Conservation (phyloP, 2,113 vertebrate species). For the Myotis lucifugus region DNA sequence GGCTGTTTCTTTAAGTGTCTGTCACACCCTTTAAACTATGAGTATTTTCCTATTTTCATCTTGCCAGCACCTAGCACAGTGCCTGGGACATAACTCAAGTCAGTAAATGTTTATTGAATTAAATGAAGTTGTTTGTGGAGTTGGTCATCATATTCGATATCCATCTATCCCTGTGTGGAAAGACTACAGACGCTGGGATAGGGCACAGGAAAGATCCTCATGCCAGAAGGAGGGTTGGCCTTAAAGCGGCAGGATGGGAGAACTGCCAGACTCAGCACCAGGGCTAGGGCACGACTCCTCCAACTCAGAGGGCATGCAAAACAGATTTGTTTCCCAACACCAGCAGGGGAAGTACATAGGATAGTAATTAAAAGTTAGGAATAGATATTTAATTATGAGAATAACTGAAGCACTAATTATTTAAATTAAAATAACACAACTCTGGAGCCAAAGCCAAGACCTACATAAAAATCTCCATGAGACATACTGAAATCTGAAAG, state of each 20-base stretch:
- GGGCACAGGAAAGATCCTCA: conserved; percentile 14
- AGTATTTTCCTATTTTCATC: conserved; percentile 58
- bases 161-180: neutral
- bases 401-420: neutral
- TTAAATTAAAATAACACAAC: conserved; percentile 26
- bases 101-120: conserved; percentile 63
- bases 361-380: neutral
- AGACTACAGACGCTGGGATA: neutral
- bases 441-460: neutral
- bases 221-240: neutral
- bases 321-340: neutral
- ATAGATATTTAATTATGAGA: neutral
- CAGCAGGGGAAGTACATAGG: neutral
- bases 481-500: neutral
- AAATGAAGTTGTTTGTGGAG: conserved; percentile 51
- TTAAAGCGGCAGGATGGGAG: neutral
- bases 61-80: conserved; percentile 52
- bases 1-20: conserved; percentile 51
- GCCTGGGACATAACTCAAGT: conserved; percentile 62
- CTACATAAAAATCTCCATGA: neutral
- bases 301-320: neutral
- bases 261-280: neutral
- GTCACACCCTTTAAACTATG: conserved; percentile 60
- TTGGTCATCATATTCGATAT: conserved; percentile 32
- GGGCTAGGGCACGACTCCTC: neutral